Evolutionary conservation across 2,797 vertebrate species (phyloP).

Genomic region (Erpetoichthys calabaricus): DNA sequence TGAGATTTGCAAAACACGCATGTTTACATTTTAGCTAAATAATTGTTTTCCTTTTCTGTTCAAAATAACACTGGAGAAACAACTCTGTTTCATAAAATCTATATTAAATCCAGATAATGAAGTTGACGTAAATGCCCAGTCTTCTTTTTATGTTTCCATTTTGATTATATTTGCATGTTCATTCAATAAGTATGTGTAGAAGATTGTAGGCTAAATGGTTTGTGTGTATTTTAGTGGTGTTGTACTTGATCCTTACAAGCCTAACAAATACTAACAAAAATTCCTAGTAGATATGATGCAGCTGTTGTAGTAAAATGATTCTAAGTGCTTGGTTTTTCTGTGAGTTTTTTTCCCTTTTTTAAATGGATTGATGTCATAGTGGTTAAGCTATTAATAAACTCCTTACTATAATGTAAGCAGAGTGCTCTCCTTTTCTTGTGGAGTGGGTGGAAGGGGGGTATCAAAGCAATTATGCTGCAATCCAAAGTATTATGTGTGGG

Average conservation of each 20-base stretch:
- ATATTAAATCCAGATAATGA: background rate
- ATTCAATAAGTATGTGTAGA: too few relatives aligned
- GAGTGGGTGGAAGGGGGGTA: background rate
- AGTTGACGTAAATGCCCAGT: too few relatives aligned
- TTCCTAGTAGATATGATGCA: slow-evolving; percentile 1
- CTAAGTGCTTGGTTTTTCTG: too few relatives aligned
- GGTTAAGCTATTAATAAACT: background rate
- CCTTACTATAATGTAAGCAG: background rate
- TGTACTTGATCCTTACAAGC: background rate
- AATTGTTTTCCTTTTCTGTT: background rate
- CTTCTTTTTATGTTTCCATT: too few relatives aligned
- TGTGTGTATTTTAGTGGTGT: too few relatives aligned
- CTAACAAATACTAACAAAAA: background rate
- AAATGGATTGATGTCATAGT: background rate
- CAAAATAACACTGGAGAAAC: background rate
- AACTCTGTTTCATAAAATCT: background rate
- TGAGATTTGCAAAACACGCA: background rate
- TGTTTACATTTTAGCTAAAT: background rate
- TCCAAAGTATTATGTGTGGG: background rate
- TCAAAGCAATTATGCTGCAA: background rate
- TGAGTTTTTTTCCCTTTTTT: background rate
- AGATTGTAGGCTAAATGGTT: too few relatives aligned
- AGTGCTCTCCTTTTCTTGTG: background rate
- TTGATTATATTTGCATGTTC: too few relatives aligned
- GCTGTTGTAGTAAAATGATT: background rate